Percentiles rank a stretch among this genome's conserved stretches.
phyloP scores from a whole-genome alignment of 2,113 vertebrate species.

The Oenanthe melanoleuca region DNA sequence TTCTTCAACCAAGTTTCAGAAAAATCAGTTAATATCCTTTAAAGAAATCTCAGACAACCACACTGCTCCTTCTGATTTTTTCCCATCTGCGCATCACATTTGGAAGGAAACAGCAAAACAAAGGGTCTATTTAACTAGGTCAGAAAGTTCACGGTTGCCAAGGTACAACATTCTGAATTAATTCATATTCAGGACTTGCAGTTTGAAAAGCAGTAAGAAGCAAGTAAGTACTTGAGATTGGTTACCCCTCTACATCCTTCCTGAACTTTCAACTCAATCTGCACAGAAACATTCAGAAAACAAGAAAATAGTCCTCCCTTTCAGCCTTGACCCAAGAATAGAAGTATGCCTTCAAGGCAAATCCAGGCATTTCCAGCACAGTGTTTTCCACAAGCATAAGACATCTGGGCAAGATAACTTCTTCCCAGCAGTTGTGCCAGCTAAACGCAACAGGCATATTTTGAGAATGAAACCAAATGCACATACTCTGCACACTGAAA shows the following conservation, averaged over 20 bases:
- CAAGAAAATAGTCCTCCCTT: slow-evolving; percentile 10
- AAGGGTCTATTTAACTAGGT: slow-evolving; percentile 27
- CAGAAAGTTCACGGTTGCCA: background rate
- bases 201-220: background rate
- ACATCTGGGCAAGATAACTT: background rate
- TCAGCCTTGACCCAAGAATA: slow-evolving; percentile 40
- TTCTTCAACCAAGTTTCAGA: background rate
- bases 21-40: slow-evolving; percentile 3
- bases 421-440: background rate
- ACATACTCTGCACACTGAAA: background rate
- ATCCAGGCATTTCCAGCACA: slow-evolving; percentile 18
- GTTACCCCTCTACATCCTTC: background rate
- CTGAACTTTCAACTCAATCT: background rate
- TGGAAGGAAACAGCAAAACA: slow-evolving; percentile 28
- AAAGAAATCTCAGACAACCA: slow-evolving; percentile 12
- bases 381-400: slow-evolving; percentile 6
- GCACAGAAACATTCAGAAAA: background rate
- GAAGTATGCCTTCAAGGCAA: slow-evolving; percentile 16
- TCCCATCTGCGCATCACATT: slow-evolving; percentile 14
- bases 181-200: background rate
- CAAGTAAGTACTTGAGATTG: background rate
- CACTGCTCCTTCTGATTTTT: background rate
- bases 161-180: slow-evolving; percentile 18
- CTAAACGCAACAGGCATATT: background rate
- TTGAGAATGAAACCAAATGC: background rate